Evolutionary conservation across 2,888 invertebrate species (phyloP), one percentile per base, ranked within the genome.

Genomic region (Ophion ventricosus): DNA sequence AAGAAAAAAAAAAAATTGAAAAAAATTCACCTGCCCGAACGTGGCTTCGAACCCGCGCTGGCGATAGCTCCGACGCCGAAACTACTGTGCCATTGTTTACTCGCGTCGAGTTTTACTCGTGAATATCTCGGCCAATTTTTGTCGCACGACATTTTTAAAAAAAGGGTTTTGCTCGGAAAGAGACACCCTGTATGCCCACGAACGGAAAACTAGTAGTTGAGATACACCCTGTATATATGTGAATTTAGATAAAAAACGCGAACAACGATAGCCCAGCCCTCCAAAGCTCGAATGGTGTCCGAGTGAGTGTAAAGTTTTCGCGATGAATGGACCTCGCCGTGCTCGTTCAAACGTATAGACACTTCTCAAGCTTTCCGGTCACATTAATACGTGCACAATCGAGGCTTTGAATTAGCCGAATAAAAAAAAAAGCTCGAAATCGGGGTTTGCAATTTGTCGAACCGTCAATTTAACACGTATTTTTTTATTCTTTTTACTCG

Each of bases 241-340:
- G 35, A 35, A 35, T 35, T 35, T 35, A 35, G 8, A 35, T 35
- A 57, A 78, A 70, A 70, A 70, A 57, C 70, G 83, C 79, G 72
- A 80, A 80, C 56, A 76, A 76, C 80, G 76, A 80, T 73, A 73
- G 69, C 17, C 43, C 56, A 66, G 54, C 69, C 61, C 70, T 77
- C 70, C 49, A 66, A 77, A 81, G 63, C 63, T 81, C 61, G 70
- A 75, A 63, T 70, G 79, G 10, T 25, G 25, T 35, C 35, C 73
- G 26, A 77, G 61, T 43, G 77, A 77, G 35, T 35, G 69, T 66
- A 49, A 11, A 35, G 49, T 82, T 78, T 40, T 74, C 67, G 61
- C 77, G 61, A 56, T 43, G 70, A 79, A 59, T 79, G 69, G 57
- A 64, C 64, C 79, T 75, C 74, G 79, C 69, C 61, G 54, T 73